These are phyloP conservation scores for Sebastes diploproa DNA, from an alignment of 2,797 vertebrate genomes.

Conservation along the genomic window DNA sequence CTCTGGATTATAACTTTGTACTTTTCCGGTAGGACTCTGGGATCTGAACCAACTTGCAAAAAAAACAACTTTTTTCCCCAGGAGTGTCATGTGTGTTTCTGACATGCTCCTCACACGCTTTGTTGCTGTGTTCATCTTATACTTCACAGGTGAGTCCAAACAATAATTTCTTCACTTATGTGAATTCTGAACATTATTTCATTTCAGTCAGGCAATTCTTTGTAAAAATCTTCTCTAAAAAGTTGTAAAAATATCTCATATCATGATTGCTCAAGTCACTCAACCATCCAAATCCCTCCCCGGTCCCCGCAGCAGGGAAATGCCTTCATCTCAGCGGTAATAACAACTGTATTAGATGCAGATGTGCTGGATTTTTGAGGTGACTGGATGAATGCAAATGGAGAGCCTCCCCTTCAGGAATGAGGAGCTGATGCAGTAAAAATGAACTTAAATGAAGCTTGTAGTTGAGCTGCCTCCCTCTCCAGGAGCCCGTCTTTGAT, in stretches of 20 bases:
- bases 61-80: not conserved
- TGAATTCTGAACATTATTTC: not conserved
- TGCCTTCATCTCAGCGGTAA: constrained; percentile 30
- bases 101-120: constrained; percentile 54
- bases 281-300: not conserved
- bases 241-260: too few species aligned
- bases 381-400: constrained; percentile 14
- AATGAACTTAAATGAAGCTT: not conserved
- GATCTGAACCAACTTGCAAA: not conserved
- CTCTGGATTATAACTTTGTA: not conserved
- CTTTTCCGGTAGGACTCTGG: not conserved
- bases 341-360: constrained; percentile 63
- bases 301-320: constrained; percentile 30
- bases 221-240: not conserved
- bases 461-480: not conserved
- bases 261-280: not conserved
- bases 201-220: not conserved
- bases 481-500: constrained; percentile 15
- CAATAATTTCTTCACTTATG: not conserved
- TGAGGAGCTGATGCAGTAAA: constrained; percentile 24
- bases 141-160: constrained; percentile 58
- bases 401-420: constrained; percentile 17
- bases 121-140: constrained; percentile 58
- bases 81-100: constrained; percentile 15
- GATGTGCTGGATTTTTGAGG: constrained; percentile 60